Conservation (phyloP, 2,888 invertebrate species). For the Diplazon laetatorius region DNA sequence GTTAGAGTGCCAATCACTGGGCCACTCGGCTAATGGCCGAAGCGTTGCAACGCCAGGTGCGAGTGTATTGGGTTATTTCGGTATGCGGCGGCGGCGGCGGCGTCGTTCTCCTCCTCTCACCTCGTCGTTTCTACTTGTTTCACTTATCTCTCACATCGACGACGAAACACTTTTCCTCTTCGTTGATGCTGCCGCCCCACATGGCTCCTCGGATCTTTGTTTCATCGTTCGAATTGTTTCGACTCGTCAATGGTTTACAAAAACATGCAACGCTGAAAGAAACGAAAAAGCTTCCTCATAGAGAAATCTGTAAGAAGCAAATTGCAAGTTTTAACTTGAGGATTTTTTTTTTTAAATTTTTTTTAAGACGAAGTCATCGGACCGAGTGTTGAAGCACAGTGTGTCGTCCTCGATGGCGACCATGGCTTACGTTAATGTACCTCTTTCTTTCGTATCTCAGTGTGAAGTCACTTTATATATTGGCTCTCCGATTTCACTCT, state of each 20-base stretch:
- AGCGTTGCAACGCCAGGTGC: neutral
- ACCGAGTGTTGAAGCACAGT: neutral
- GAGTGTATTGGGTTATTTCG: conserved; percentile 17
- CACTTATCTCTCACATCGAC: conserved; percentile 10
- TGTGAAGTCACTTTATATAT: neutral
- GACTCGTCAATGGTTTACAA: conserved; percentile 16
- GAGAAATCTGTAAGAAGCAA: too few species aligned
- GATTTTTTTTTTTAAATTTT: neutral
- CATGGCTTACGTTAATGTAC: conserved; percentile 24
- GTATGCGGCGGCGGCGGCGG: conserved; percentile 2
- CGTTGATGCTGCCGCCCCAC: neutral
- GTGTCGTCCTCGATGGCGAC: conserved; percentile 1
- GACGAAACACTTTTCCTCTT: conserved; percentile 16
- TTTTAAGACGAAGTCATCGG: too few species aligned
- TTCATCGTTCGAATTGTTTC: conserved; percentile 11
- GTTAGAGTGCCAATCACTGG: neutral
- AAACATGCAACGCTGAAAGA: too few species aligned
- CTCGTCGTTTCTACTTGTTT: conserved; percentile 1
- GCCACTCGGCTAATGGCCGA: neutral
- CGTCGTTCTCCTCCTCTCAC: conserved; percentile 28
- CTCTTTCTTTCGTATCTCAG: conserved; percentile 15
- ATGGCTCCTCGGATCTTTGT: neutral
- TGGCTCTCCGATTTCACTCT: conserved; percentile 30
- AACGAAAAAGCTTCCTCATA: too few species aligned
- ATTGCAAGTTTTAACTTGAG: neutral